Base-by-base conservation (phyloP, 2,113 vertebrate species). In the Callopanchax toddi region DNA sequence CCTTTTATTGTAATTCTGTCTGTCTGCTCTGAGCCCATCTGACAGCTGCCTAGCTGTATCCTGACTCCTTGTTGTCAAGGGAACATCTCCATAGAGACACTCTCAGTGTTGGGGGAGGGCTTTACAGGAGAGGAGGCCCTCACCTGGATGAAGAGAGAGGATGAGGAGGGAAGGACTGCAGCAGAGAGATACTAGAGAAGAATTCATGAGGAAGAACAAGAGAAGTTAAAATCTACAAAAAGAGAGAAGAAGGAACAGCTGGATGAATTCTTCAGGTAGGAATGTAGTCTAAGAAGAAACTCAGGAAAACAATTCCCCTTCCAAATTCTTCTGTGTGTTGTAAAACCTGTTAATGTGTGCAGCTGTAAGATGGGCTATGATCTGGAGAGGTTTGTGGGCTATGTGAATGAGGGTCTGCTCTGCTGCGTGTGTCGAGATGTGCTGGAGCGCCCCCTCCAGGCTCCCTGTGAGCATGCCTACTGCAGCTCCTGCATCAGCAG, bases 371-470 rank as follows among this genome's bases (percentile, higher is more conserved):
- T 96, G 95, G 95, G 94, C 26, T 97, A 93, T 60, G 95, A 96
- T 11, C 86, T 93, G 49, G 95, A 97, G 53, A 93, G 94, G 65
- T 97, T 97, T 6, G 91, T 97, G 43, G 94, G 94, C 52, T 95
- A 94, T 0, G 95, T 96, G 48, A 96, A 96, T 0, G 94, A 96
- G 22, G 96, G 95, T 40, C 92, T 97, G 0, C 61, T 96, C 15
- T 96, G 95, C 85, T 95, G 93, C 63, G 93, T 96, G 73, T 97
- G 95, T 84, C 93, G 92, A 0, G 94, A 93, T 0, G 95, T 96
- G 66, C 58, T 95, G 1, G 91, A 95, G 70, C 92, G 94, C 40
- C 94, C 95, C 0, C 74, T 96, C n/a, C 95, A 96, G 89, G 95
- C 94, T 26, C 94, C 95, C 1, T 97, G 95, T 13, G 95, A 96